Base-by-base conservation (phyloP, 2,113 vertebrate genomes). In the Ceyx melanurus region DNA sequence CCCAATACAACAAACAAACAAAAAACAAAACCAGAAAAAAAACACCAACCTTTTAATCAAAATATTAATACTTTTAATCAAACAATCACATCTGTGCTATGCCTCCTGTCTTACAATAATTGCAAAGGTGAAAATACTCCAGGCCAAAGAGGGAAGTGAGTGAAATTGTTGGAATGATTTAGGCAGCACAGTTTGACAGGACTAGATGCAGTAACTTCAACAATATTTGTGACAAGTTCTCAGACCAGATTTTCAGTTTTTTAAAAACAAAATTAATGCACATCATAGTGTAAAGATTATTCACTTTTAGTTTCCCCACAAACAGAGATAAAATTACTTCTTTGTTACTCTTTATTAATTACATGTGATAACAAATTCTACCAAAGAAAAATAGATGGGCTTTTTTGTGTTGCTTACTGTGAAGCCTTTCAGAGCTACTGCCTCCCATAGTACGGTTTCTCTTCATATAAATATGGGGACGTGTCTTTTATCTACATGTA, bases 11-110 rank as follows among this genome's bases (percentile, higher is more conserved):
- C 37, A 37, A 37, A 37, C 37, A 37, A 37, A 37, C 37, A 37
- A 37, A 37, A 10, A 37, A 37, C 37, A 74, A 80, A 83, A 50
- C 5, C 0, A 15, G 21, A 4, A 9, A 19, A 73, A 51, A 67
- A 18, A 0, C 2, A 1, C 0, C 3, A 35, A 60, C 1, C 3
- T 58, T 62, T 62, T 28, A 67, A 14, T 10, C 3, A 82, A 82
- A 68, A 79, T 29, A 15, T 5, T 0, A 51, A 25, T 51, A 25
- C 50, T 51, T 51, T 19, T 51, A 51, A 26, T 51, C 23, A 51
- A 26, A 51, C 35, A 51, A 28, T 60, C 19, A 50, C 4, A 4
- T 56, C 33, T 0, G 0, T 61, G 19, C 8, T 37, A 76, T 51
- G 66, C 66, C 26, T 81, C 9, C 23, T 48, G 17, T 48, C 23